Evolutionary conservation across 2,888 invertebrate species (phyloP), one percentile per base, ranked within the genome.

Genomic region (Polyploca ridens): DNA sequence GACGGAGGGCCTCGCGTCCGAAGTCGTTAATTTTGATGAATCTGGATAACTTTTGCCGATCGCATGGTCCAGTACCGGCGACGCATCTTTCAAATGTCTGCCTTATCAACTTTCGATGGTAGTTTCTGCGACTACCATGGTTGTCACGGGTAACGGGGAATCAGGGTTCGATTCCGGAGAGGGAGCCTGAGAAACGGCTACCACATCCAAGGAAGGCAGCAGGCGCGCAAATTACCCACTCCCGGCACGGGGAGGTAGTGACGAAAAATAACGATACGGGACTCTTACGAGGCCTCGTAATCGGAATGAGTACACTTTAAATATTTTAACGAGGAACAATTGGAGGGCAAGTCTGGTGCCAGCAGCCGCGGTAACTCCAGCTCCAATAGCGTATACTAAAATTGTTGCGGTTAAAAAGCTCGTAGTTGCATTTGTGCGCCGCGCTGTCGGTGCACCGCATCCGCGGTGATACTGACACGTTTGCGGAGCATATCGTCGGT

Each of bases 161-260:
- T 96, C 94, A 96, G 96, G 96, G 95, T 96, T 96, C 95, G 95
- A 95, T 95, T 96, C 95, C 95, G 95, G 95, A 95, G 95, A 95
- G 95, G 95, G 95, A 95, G 95, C 95, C 95, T 95, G 95, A 95
- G 95, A 95, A 95, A 95, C 94, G 95, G 95, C 95, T 95, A 95
- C 95, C 95, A 95, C 95, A 95, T 95, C 95, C 94, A 95, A 96
- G 95, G 95, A 95, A 95, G 95, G 95, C 95, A 96, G 95, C 95
- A 95, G 95, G 95, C 95, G 95, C 95, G 95, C 94, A 95, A 95
- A 78, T 76, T 73, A 76, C 76, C 73, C 74, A 72, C 72, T 75
- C 76, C 76, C 75, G 74, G 73, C 78, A 77, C 78, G 72, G 77
- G 79, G 78, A 79, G 95, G 95, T 95, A 95, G 95, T 95, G 95